phyloP scores from a whole-genome alignment of 1,140 invertebrate species.

The Drosophila leontia region DNA sequence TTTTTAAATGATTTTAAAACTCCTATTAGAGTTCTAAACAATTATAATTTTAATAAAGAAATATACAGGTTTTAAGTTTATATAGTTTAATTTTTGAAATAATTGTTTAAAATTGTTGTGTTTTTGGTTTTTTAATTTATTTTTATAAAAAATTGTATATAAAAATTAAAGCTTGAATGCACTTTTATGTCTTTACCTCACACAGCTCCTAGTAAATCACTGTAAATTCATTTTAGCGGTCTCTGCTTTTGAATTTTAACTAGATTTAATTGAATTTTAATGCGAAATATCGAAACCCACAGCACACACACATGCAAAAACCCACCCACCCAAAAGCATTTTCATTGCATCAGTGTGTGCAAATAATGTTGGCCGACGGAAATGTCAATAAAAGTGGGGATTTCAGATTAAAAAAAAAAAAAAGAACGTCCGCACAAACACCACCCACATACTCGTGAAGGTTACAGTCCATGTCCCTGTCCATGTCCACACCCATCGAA shows the following conservation, averaged over 20 bases:
- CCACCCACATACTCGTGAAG: conserved; percentile 11
- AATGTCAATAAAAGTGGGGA: conserved; percentile 43
- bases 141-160: neutral
- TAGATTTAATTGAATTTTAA: conserved; percentile 32
- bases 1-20: neutral
- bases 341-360: conserved; percentile 31
- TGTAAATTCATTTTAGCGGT: neutral
- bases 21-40: too few relatives aligned
- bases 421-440: neutral
- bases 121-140: neutral
- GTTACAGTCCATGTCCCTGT: conserved; percentile 27
- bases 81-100: too few relatives aligned
- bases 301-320: conserved; percentile 12
- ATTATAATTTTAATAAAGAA: too few relatives aligned
- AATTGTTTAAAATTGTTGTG: neutral
- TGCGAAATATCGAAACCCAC: conserved; percentile 26
- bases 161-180: neutral
- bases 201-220: neutral
- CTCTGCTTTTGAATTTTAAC: conserved; percentile 13
- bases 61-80: neutral
- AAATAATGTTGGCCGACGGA: conserved; percentile 43
- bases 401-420: conserved; percentile 9
- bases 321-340: neutral
- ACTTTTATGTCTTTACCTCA: neutral
- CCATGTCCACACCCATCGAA: conserved; percentile 23